phyloP scores from a whole-genome alignment of 2,113 vertebrate species.

The Podarcis raffonei region DNA sequence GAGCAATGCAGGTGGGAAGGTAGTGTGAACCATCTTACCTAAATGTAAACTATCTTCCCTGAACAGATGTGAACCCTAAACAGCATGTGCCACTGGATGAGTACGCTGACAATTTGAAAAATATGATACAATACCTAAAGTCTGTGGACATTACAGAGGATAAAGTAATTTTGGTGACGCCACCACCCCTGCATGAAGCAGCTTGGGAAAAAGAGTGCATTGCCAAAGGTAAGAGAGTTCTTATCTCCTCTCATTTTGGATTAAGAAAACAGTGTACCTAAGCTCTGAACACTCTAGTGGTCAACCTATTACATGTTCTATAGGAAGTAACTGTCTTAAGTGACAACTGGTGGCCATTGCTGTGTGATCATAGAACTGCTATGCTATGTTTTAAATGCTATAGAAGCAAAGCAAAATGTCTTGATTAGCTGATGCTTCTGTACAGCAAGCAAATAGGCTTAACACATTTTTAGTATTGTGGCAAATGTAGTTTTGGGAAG shows the following conservation, averaged over 20 bases:
- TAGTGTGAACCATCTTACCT: neutral
- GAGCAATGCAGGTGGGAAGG: neutral
- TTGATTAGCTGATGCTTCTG: neutral
- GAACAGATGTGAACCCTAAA: slow-evolving; percentile 85
- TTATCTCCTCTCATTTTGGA: fast-evolving
- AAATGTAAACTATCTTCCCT: neutral
- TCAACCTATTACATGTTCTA: fast-evolving
- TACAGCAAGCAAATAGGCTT: neutral
- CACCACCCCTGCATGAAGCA: slow-evolving; percentile 85
- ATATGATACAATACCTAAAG: slow-evolving; percentile 80
- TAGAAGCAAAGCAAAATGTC: neutral
- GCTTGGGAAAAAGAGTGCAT: slow-evolving; percentile 88
- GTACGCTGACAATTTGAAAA: slow-evolving; percentile 82
- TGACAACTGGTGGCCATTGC: neutral
- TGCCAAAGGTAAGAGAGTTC: slow-evolving; percentile 78
- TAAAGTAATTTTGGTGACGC: slow-evolving; percentile 86
- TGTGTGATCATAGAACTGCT: neutral
- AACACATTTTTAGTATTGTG: neutral
- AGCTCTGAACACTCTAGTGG: neutral
- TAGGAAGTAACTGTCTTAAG: neutral
- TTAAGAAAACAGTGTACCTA: neutral
- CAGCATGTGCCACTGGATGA: slow-evolving; percentile 91
- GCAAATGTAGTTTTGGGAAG: neutral
- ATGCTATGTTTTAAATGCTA: fast-evolving
- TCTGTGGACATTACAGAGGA: slow-evolving; percentile 76